Conservation (phyloP, 2,113 vertebrate genomes). For the Alaudala cheleensis region DNA sequence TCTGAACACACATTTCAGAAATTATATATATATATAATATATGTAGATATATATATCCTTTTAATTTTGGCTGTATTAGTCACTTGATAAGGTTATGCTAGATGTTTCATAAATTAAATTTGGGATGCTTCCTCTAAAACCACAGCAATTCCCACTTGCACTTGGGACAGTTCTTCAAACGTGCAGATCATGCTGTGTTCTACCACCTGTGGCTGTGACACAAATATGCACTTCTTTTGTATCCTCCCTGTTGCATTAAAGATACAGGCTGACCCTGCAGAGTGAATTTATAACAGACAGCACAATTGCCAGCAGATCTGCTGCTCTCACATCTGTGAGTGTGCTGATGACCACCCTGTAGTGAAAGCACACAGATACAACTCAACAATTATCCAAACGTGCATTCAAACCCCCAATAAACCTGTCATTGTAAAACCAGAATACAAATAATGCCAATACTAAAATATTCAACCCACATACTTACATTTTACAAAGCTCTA, state of each 20-base stretch:
- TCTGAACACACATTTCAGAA: neutral
- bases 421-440: neutral
- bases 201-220: neutral
- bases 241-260: neutral
- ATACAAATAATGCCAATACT: neutral
- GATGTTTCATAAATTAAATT: neutral
- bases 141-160: neutral
- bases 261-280: neutral
- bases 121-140: neutral
- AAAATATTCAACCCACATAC: slow-evolving; percentile 28
- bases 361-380: slow-evolving; percentile 4
- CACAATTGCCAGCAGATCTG: neutral
- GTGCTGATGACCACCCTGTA: neutral
- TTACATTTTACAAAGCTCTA: slow-evolving; percentile 34
- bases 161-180: neutral
- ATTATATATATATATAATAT: neutral
- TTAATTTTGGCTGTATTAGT: neutral
- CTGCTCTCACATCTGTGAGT: neutral
- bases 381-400: neutral
- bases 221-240: neutral
- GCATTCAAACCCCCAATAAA: neutral
- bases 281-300: neutral
- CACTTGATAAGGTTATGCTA: neutral
- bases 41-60: neutral
- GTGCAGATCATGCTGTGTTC: neutral